Evolutionary conservation across 1,140 invertebrate species (phyloP).

Genomic region (Nixonia krombeini): DNA sequence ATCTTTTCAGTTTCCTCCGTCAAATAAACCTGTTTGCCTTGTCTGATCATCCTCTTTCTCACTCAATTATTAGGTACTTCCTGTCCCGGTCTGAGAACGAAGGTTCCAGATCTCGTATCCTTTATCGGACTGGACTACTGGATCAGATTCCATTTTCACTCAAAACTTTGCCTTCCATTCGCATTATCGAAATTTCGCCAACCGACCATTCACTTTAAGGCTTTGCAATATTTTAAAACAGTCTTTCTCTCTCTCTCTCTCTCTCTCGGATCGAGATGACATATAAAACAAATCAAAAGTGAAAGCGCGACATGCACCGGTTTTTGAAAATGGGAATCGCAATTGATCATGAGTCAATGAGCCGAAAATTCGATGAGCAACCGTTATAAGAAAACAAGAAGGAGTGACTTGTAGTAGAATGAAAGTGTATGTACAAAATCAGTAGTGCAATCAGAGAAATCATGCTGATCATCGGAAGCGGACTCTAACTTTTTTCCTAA

Average conservation of each 20-base stretch:
- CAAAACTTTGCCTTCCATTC: neutral
- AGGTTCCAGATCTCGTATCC: slow-evolving; percentile 12
- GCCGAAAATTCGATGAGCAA: no score
- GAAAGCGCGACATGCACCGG: no score
- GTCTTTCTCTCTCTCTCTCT: no score
- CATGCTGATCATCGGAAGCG: slow-evolving; percentile 24
- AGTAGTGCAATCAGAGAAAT: no score
- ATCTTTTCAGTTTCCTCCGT: slow-evolving; percentile 38
- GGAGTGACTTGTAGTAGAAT: no score
- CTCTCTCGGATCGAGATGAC: neutral
- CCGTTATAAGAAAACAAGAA: no score
- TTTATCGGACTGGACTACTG: slow-evolving; percentile 19
- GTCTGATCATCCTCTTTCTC: slow-evolving; percentile 65
- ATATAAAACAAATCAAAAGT: neutral
- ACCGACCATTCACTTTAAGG: no score
- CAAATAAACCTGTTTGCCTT: slow-evolving; percentile 57
- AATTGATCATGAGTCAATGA: no score
- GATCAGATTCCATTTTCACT: slow-evolving; percentile 47
- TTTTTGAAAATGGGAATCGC: no score
- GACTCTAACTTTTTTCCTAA: slow-evolving; percentile 34
- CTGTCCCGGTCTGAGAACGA: slow-evolving; percentile 65
- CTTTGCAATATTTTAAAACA: no score
- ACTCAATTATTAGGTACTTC: slow-evolving; percentile 71
- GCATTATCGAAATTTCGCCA: no score
- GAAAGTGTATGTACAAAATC: no score